phyloP scores from a whole-genome alignment of 2,797 vertebrate genomes.

The Pipistrellus pipistrellus region DNA sequence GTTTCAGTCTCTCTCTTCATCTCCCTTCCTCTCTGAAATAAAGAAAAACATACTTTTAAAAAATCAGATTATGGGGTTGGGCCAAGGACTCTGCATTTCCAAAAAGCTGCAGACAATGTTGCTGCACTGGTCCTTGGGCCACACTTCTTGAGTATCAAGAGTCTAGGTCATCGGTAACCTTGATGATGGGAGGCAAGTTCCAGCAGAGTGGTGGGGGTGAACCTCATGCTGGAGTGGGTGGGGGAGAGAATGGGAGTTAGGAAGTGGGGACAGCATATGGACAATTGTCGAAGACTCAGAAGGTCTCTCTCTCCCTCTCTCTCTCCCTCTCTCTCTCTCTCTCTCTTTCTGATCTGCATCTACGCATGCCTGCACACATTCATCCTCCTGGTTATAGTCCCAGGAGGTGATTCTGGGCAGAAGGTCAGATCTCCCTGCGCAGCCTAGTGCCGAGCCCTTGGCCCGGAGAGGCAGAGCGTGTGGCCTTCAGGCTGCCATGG shows the following conservation, averaged over 20 bases:
- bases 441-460: background rate
- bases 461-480: background rate
- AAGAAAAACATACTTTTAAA: background rate
- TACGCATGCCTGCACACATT: background rate
- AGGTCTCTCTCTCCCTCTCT: background rate
- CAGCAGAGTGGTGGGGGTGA: background rate
- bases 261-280: background rate
- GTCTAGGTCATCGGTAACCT: background rate
- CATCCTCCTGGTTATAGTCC: background rate
- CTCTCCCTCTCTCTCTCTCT: accelerated
- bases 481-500: background rate
- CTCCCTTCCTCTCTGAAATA: too few species aligned
- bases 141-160: background rate
- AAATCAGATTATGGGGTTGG: background rate
- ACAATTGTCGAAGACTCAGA: background rate
- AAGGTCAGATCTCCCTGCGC: background rate
- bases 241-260: background rate
- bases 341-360: background rate
- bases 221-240: background rate
- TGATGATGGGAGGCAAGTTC: background rate
- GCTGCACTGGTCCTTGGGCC: background rate
- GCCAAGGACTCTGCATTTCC: background rate
- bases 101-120: background rate
- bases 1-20: too few species aligned
- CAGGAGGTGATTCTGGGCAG: background rate